phyloP scores from a whole-genome alignment of 2,888 invertebrate genomes.

The Spilarctia lutea region DNA sequence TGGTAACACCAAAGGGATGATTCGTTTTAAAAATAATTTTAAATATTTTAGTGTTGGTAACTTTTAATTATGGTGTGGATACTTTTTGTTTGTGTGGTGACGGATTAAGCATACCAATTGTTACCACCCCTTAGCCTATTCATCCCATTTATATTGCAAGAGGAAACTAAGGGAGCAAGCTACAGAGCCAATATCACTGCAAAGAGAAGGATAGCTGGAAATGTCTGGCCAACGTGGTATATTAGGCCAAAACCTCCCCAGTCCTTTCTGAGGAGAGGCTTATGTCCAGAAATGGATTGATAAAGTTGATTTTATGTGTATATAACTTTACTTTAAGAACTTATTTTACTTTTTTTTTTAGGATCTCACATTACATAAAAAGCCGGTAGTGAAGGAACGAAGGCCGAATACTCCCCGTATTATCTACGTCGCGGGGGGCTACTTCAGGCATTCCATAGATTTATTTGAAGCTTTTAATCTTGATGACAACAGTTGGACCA shows the following conservation, averaged over 20 bases:
- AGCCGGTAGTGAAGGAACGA: conserved; percentile 93
- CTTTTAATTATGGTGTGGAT: background rate
- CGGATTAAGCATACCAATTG: too few species aligned
- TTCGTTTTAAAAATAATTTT: background rate
- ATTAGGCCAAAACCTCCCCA: too few species aligned
- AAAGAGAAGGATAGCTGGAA: too few species aligned
- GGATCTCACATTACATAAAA: conserved; percentile 96
- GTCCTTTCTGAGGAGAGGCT: too few species aligned
- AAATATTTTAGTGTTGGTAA: background rate
- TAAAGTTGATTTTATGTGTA: too few species aligned
- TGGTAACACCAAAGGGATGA: conserved; percentile 2
- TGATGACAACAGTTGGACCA: conserved; percentile 94
- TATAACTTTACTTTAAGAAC: background rate
- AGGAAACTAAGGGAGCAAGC: too few species aligned
- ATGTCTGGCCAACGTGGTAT: too few species aligned
- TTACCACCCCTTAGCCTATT: too few species aligned
- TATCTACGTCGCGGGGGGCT: conserved; percentile 97
- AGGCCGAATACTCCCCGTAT: conserved; percentile 95
- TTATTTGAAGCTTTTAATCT: conserved; percentile 96
- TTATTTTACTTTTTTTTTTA: conserved; percentile 51
- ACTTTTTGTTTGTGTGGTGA: background rate
- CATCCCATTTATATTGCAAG: too few species aligned
- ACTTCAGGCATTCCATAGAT: conserved; percentile 94
- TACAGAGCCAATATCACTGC: too few species aligned
- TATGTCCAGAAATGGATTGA: too few species aligned